A percentile compares a stretch with the other conserved stretches of the same genome.
These are phyloP conservation scores for Solenodon paradoxus DNA, from an alignment of 2,113 vertebrate genomes.

Conservation along the genomic window DNA sequence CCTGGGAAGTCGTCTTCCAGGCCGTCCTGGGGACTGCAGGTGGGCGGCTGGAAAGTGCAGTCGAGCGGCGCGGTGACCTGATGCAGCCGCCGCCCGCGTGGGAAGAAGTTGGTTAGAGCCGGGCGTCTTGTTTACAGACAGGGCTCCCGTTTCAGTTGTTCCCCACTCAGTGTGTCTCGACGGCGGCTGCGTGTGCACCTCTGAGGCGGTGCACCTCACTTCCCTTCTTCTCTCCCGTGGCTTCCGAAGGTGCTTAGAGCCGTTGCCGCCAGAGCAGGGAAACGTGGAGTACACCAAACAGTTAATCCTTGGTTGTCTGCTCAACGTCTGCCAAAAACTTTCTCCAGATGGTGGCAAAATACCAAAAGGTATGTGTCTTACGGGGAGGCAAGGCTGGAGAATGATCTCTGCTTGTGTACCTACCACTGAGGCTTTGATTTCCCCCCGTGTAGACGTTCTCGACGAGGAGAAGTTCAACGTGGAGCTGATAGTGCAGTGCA, in stretches of 20 bases:
- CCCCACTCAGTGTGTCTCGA: neutral
- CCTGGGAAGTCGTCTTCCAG: neutral
- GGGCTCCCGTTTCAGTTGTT: neutral
- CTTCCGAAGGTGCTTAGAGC: slow-evolving; percentile 87
- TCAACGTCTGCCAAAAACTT: slow-evolving; percentile 90
- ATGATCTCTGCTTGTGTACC: neutral
- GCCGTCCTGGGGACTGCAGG: neutral
- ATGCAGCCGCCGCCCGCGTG: neutral
- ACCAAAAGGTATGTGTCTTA: slow-evolving; percentile 81
- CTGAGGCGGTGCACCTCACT: neutral
- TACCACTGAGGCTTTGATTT: neutral
- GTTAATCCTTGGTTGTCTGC: slow-evolving; percentile 93
- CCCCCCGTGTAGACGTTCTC: slow-evolving; percentile 82
- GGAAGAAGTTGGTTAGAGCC: neutral
- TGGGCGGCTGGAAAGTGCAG: neutral
- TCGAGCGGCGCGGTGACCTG: neutral
- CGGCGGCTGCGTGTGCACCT: neutral
- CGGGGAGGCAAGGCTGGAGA: neutral
- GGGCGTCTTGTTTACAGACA: neutral
- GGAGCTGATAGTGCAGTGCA: slow-evolving; percentile 95
- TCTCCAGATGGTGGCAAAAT: slow-evolving; percentile 83
- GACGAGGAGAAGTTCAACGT: slow-evolving; percentile 97
- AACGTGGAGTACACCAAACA: slow-evolving; percentile 96
- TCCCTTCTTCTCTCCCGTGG: neutral
- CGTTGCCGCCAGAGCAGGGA: slow-evolving; percentile 76